These are phyloP conservation scores for Rhagoletis zephyria DNA, from an alignment of 1,140 invertebrate genomes.

Conservation along the genomic window DNA sequence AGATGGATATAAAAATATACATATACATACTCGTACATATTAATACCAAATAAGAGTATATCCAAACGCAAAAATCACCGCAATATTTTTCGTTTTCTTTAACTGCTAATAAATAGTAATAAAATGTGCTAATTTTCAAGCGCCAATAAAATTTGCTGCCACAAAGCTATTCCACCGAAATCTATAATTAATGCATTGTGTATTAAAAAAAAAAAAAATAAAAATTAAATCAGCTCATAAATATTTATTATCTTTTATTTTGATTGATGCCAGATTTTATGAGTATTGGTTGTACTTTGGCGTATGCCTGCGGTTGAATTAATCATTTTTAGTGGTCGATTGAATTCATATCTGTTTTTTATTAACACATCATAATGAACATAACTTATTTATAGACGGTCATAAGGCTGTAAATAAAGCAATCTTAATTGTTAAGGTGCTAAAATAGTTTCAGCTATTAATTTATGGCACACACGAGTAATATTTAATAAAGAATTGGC, in stretches of 20 bases:
- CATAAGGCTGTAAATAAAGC: neutral
- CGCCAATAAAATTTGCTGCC: neutral
- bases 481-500: too few species aligned
- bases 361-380: constrained; percentile 5
- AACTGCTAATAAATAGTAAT: constrained; percentile 13
- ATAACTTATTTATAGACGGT: neutral
- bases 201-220: constrained; percentile 14
- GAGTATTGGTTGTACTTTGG: too few species aligned
- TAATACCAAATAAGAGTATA: too few species aligned
- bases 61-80: too few species aligned
- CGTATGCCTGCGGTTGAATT: neutral
- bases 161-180: neutral
- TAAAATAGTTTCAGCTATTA: neutral
- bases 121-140: neutral
- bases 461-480: neutral
- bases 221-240: neutral
- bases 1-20: neutral
- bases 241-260: constrained; percentile 11
- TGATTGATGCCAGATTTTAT: constrained; percentile 34
- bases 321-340: constrained; percentile 6
- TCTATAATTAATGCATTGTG: constrained; percentile 4
- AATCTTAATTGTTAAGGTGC: constrained; percentile 10
- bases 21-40: neutral
- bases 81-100: neutral
- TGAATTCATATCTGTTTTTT: too few species aligned